Conservation (phyloP, 2,888 invertebrate genomes). For the Achlya flavicornis region DNA sequence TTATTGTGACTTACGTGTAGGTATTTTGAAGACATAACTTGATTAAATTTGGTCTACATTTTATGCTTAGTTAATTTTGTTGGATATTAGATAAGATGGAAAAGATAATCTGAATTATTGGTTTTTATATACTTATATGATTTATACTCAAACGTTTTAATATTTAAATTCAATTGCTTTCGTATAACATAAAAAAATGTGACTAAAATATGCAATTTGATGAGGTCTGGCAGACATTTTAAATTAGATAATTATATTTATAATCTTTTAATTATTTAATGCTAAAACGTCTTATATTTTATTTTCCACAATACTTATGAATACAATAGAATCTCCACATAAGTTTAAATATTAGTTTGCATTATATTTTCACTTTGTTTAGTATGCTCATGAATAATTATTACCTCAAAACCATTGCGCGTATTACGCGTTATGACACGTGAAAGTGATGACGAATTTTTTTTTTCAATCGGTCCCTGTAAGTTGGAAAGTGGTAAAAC, state of each 20-base stretch:
- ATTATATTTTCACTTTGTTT: slow-evolving; percentile 4
- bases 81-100: background rate
- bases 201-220: too few species aligned
- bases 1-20: background rate
- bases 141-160: too few species aligned
- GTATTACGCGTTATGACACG: slow-evolving; percentile 8
- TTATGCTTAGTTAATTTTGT: background rate
- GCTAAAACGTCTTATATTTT: background rate
- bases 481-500: background rate
- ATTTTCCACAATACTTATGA: background rate
- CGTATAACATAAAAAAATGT: background rate
- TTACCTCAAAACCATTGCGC: slow-evolving; percentile 5
- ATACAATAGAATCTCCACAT: slow-evolving; percentile 3
- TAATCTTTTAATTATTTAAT: background rate
- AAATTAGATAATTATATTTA: background rate
- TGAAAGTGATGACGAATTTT: slow-evolving; percentile 4
- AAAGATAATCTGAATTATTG: too few species aligned
- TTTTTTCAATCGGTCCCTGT: background rate
- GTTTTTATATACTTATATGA: too few species aligned
- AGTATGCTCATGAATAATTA: background rate
- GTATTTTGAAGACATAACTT: background rate
- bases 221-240: background rate
- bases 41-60: background rate
- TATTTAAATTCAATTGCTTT: too few species aligned
- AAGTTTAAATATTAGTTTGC: background rate